Evolutionary conservation across 2,888 invertebrate species (phyloP).

Genomic region (Eremobia ochroleuca): DNA sequence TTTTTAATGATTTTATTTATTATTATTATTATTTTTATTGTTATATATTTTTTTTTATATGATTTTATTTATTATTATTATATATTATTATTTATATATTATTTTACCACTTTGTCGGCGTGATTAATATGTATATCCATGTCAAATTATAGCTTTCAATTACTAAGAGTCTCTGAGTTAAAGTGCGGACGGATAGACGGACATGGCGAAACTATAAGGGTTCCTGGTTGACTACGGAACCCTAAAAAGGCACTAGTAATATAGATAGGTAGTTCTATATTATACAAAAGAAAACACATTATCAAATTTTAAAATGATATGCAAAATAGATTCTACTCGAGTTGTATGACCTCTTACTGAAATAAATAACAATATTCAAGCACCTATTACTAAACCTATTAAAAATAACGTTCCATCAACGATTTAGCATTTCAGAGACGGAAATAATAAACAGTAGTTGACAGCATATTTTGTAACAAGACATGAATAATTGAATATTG

Average conservation of each 20-base stretch:
- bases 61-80: no score
- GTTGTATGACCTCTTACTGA: background rate
- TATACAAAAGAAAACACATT: background rate
- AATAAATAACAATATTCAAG: background rate
- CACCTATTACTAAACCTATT: background rate
- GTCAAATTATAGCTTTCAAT: no score
- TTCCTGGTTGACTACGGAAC: no score
- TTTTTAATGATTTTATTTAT: no score
- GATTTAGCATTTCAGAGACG: slow-evolving; percentile 8
- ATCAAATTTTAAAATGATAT: background rate
- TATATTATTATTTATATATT: no score
- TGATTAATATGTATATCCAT: no score
- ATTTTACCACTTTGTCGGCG: no score
- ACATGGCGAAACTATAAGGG: no score
- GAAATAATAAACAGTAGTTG: slow-evolving; percentile 14
- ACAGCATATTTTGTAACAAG: slow-evolving; percentile 12
- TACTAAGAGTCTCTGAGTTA: no score
- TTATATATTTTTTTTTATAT: no score
- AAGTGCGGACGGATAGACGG: no score
- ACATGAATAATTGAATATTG: background rate
- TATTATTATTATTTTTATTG: no score
- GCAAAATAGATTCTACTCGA: background rate
- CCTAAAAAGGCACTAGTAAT: background rate
- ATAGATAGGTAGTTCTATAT: background rate
- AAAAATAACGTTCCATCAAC: slow-evolving; percentile 12